These are phyloP conservation scores for Cassiopea andromeda DNA, from an alignment of 30 jellyfish, hydroid and myxozoan genomes.

Conservation along the genomic window DNA sequence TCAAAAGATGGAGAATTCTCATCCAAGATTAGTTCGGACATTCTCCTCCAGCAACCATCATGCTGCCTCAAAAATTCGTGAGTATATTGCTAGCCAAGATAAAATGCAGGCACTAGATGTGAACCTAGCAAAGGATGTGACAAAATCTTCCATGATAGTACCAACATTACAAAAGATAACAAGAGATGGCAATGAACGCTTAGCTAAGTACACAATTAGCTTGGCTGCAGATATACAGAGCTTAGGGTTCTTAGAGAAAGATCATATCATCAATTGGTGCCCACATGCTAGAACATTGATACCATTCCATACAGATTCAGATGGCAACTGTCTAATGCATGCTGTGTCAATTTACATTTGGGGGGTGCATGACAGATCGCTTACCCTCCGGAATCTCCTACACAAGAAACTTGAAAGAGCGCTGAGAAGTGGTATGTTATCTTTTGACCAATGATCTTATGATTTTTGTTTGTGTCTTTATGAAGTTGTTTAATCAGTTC, in stretches of 20 bases:
- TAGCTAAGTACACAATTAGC: constrained; percentile 25
- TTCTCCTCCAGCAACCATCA: constrained; percentile 71
- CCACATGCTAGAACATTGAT: constrained; percentile 55
- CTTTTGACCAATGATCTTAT: no score
- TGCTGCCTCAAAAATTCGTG: constrained; percentile 64
- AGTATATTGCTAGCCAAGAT: constrained; percentile 62
- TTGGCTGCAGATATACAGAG: constrained; percentile 18
- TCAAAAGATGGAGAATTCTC: constrained; percentile 14
- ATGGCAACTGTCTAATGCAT: constrained; percentile 87
- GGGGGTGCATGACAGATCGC: constrained; percentile 86
- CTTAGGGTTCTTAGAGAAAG: constrained; percentile 42
- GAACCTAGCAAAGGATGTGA: constrained; percentile 65
- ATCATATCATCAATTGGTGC: constrained; percentile 76
- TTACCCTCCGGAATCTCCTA: constrained; percentile 55
- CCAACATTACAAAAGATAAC: constrained; percentile 45
- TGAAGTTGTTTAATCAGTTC: no score
- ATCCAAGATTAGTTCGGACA: constrained; percentile 43
- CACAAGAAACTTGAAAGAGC: constrained; percentile 48
- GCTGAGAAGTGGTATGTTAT: constrained; percentile 1
- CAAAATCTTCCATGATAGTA: constrained; percentile 80
- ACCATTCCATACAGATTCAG: constrained; percentile 71
- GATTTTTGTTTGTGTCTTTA: no score
- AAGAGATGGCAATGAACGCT: background rate
- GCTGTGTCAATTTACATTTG: constrained; percentile 73
- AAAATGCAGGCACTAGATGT: constrained; percentile 10